Evolutionary conservation across 2,113 vertebrate species (phyloP).

Genomic region (Chroicocephalus ridibundus): DNA sequence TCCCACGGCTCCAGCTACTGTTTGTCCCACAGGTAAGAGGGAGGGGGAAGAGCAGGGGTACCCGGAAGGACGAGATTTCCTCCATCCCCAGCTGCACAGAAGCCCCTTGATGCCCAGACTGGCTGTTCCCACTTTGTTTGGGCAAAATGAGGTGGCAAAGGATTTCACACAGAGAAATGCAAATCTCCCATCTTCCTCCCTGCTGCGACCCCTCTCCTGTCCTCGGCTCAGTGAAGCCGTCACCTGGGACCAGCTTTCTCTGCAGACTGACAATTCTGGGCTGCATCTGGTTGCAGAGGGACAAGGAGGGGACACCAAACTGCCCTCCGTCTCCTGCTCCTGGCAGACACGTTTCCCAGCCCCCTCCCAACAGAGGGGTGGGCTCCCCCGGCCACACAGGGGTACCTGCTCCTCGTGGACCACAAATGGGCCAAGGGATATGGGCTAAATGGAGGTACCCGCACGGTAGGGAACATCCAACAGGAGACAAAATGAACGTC

Average conservation of each 20-base stretch:
- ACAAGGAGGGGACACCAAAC: background rate
- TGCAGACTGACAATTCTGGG: background rate
- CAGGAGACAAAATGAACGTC: background rate
- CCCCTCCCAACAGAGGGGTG: background rate
- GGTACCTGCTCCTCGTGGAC: background rate
- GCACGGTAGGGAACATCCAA: background rate
- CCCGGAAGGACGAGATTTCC: background rate
- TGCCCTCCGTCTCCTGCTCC: background rate
- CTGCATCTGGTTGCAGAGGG: background rate
- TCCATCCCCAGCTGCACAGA: background rate
- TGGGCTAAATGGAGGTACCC: background rate
- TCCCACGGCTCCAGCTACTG: fast-evolving
- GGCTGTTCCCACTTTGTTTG: background rate
- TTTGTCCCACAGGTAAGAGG: background rate
- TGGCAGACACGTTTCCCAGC: too few relatives aligned
- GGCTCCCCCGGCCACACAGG: background rate
- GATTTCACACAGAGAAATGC: background rate
- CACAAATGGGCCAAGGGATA: background rate
- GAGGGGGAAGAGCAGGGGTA: background rate
- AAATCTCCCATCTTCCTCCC: background rate
- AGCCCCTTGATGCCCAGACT: background rate
- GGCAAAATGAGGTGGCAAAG: background rate
- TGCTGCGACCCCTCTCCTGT: background rate
- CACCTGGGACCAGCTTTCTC: background rate
- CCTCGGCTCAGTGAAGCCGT: background rate